Evolutionary conservation across 2,888 invertebrate genomes (phyloP), one percentile per base, ranked within the genome.

Genomic region (Piscicola geometra): DNA sequence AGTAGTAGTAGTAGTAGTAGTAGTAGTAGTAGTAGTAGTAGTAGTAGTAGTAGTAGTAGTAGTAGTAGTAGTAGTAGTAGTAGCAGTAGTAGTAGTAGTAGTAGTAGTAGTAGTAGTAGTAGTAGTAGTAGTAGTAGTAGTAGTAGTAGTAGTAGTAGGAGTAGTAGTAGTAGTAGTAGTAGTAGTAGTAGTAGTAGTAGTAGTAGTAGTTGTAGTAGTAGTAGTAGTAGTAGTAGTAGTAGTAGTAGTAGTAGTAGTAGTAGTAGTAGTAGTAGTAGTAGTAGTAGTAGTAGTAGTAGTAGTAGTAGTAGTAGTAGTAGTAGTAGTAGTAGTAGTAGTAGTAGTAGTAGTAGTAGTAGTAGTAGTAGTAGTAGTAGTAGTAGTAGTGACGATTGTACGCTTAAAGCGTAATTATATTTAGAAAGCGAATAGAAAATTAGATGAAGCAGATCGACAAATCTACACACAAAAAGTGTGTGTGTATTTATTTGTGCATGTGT

Each of bases 291-390:
- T 60, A 47, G 52, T 15, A 52, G 47, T 33, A 56, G 52, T 72
- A 52, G 52, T 72, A 50, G 72, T 72, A 50, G 72, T 72, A 72
- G 72, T 72, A 50, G 72, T 72, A 52, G 72, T 72, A 72, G 72
- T 52, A 72, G 72, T 72, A 67, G 28, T 66, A 47, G n/a, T 66
- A 33, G 36, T 66, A 60, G 66, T 66, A 66, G 35, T 64, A 64
- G 60, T 73, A 73, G 52, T 72, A 52, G 32, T 72, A 50, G 50
- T 72, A 50, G 72, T 72, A 52, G 72, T 72, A 30, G 72, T 56
- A 52, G 72, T 72, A 72, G 50, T 72, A 72, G 52, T 72, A 52
- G 72, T 50, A 72, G 72, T 72, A 50, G 52, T 72, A 72, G 72
- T 52, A 50, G 72, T 50, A 72, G 72, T 50, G 72, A 30, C 9